phyloP scores from a whole-genome alignment of 2,797 vertebrate genomes.

The Trematomus bernacchii region DNA sequence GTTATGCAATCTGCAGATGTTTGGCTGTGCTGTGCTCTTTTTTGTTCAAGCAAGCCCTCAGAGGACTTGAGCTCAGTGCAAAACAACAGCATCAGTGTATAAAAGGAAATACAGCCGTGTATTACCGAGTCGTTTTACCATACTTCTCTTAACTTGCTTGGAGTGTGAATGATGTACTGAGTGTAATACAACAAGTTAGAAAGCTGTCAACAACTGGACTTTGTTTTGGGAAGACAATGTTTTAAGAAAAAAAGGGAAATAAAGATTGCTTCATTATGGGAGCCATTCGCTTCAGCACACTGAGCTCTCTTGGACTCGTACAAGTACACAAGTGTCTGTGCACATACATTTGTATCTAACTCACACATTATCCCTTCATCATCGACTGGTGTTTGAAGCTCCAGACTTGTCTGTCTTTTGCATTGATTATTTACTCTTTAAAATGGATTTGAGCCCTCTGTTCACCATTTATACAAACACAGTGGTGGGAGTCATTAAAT shows the following conservation, averaged over 20 bases:
- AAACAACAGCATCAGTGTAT: slow-evolving; percentile 50
- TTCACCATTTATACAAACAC: slow-evolving; percentile 45
- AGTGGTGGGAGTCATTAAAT: slow-evolving; percentile 10
- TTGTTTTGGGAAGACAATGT: slow-evolving; percentile 5
- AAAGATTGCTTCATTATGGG: neutral
- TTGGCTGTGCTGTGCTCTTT: slow-evolving; percentile 57
- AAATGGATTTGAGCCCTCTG: slow-evolving; percentile 48
- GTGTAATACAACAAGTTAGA: neutral
- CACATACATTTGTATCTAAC: neutral
- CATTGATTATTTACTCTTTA: slow-evolving; percentile 47
- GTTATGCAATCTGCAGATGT: slow-evolving; percentile 81
- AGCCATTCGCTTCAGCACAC: neutral
- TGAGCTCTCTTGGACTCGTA: neutral
- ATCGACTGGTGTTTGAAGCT: neutral
- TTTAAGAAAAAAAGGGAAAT: neutral
- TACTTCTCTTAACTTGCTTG: neutral
- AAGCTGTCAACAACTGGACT: neutral
- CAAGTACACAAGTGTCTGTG: neutral
- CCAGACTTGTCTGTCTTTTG: slow-evolving; percentile 5
- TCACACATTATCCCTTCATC: neutral
- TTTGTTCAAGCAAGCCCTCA: slow-evolving; percentile 45
- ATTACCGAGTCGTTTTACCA: neutral
- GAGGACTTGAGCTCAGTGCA: slow-evolving; percentile 50
- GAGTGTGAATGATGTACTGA: neutral
- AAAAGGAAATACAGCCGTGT: slow-evolving; percentile 32